Percentiles rank a stretch among this genome's conserved stretches.
phyloP scores from a whole-genome alignment of 2,113 vertebrate species.

The Zosterops pallidus region DNA sequence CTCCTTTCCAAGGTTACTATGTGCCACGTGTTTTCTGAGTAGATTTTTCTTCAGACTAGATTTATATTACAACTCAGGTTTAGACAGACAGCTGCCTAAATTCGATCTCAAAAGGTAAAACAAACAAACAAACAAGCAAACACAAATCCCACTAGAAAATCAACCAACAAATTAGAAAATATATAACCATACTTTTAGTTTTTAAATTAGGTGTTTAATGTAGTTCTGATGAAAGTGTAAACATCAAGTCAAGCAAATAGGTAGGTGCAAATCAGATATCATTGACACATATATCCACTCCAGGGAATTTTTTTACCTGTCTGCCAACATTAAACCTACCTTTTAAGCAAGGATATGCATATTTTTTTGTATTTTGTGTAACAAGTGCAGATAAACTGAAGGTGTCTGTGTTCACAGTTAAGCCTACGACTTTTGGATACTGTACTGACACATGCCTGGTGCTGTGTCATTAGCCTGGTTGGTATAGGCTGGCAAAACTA shows the following conservation, averaged over 20 bases:
- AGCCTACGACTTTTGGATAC: not conserved
- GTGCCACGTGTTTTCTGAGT: not conserved
- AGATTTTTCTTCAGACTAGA: not conserved
- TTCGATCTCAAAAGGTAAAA: not conserved
- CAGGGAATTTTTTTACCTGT: not conserved
- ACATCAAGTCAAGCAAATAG: not conserved
- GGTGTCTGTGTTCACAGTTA: not conserved
- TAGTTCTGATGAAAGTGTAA: not conserved
- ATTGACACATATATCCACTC: not conserved
- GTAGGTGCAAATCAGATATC: not conserved
- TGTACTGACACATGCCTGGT: not conserved
- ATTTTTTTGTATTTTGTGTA: not conserved
- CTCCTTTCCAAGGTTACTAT: not conserved
- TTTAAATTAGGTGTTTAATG: not conserved
- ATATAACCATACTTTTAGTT: not conserved
- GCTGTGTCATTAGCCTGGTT: not conserved
- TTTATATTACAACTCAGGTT: not conserved
- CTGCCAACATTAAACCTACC: not conserved
- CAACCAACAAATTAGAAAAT: not conserved
- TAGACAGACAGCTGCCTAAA: not conserved
- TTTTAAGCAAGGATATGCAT: not conserved
- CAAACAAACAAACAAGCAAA: not conserved
- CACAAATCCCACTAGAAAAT: not conserved
- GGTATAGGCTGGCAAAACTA: not conserved
- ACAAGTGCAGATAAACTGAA: not conserved